Conservation (phyloP, 1,140 invertebrate genomes). For the Aphelenchoides besseyi region DNA sequence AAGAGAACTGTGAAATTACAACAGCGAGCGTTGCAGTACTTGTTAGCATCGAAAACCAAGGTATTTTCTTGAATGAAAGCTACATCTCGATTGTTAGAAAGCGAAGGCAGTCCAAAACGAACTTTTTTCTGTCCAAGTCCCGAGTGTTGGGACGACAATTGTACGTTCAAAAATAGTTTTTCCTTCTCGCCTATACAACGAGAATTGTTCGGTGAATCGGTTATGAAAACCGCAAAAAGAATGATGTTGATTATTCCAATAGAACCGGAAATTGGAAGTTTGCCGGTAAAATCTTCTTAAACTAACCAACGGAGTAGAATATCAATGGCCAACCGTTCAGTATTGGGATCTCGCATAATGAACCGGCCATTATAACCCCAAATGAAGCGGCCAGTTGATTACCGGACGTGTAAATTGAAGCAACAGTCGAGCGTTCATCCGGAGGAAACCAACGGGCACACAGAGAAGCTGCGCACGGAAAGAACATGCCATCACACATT, state of each 20-base stretch:
- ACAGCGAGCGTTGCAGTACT: slow-evolving; percentile 7
- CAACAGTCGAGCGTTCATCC: slow-evolving; percentile 14
- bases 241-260: not conserved
- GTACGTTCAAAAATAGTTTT: slow-evolving; percentile 18
- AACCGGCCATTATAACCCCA: slow-evolving; percentile 3
- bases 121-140: slow-evolving; percentile 18
- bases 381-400: slow-evolving; percentile 20
- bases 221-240: not conserved
- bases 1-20: slow-evolving; percentile 24
- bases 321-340: slow-evolving; percentile 23
- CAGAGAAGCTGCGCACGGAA: slow-evolving; percentile 7
- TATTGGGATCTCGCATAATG: slow-evolving; percentile 6
- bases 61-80: slow-evolving; percentile 11
- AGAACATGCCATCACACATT: not conserved
- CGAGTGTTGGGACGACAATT: slow-evolving; percentile 11
- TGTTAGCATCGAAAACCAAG: slow-evolving; percentile 23
- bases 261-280: not conserved
- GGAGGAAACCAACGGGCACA: slow-evolving; percentile 13
- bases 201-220: slow-evolving; percentile 7
- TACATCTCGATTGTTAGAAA: not conserved
- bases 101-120: not conserved
- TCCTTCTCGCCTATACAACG: slow-evolving; percentile 20
- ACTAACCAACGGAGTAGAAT: slow-evolving; percentile 17
- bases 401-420: slow-evolving; percentile 17
- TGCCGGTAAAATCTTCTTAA: not conserved